Percentiles rank a stretch among this genome's conserved stretches.
Evolutionary conservation across 2,113 vertebrate species (phyloP).

Genomic region (Istiophorus platypterus): DNA sequence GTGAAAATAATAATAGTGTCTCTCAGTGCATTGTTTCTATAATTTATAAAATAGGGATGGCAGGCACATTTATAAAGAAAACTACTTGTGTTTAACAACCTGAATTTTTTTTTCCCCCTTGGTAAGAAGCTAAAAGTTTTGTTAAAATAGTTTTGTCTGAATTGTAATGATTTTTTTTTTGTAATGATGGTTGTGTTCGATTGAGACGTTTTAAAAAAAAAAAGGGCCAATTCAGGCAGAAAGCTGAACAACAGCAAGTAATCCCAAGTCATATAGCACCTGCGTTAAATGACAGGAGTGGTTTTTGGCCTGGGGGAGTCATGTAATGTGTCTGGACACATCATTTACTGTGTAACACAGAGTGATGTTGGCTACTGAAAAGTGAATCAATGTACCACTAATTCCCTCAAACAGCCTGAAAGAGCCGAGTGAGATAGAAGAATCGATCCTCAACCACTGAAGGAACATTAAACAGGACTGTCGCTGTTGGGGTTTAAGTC

Average conservation of each 20-base stretch:
- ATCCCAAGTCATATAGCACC: constrained; percentile 24
- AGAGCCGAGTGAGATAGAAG: neutral
- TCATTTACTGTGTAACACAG: constrained; percentile 14
- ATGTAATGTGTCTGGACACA: constrained; percentile 31
- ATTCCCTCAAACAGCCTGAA: constrained; percentile 1
- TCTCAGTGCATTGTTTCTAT: constrained; percentile 15
- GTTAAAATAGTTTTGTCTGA: constrained; percentile 53
- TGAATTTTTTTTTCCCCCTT: constrained; percentile 34
- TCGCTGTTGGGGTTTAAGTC: neutral
- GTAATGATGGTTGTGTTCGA: constrained; percentile 33
- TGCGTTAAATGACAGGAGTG: constrained; percentile 5
- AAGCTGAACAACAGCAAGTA: constrained; percentile 5
- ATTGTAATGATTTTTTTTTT: constrained; percentile 36
- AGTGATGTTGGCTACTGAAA: constrained; percentile 4
- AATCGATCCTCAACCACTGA: neutral
- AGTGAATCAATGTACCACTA: neutral
- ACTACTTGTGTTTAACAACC: constrained; percentile 36
- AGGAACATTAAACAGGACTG: neutral
- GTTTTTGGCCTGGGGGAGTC: constrained; percentile 21
- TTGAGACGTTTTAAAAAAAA: constrained; percentile 25
- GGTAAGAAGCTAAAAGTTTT: constrained; percentile 55
- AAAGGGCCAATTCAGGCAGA: constrained; percentile 35
- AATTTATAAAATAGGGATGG: constrained; percentile 18
- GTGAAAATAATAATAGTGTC: constrained; percentile 26
- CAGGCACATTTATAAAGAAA: constrained; percentile 26